These are phyloP conservation scores for Ceratitis capitata DNA, from an alignment of 1,140 invertebrate genomes.

Conservation along the genomic window DNA sequence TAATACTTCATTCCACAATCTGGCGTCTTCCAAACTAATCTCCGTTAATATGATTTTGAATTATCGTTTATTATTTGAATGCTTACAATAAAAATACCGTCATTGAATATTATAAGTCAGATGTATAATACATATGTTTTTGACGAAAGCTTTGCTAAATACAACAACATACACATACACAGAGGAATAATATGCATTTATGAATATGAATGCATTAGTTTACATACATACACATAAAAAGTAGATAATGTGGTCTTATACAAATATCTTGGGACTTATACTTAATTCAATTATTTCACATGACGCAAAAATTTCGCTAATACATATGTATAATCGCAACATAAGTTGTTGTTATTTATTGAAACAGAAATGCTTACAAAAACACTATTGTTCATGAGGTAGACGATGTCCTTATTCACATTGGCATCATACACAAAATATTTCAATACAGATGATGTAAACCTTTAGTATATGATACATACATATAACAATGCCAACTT, in stretches of 20 bases:
- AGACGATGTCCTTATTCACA: not conserved
- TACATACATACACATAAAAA: not conserved
- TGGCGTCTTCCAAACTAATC: slow-evolving; percentile 1
- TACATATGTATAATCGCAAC: not conserved
- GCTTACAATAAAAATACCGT: not conserved
- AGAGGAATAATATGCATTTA: not conserved
- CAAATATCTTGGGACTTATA: not conserved
- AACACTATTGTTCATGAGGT: not conserved
- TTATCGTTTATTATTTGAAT: not conserved
- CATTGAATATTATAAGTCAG: not conserved
- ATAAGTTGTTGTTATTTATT: no score
- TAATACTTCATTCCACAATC: slow-evolving; percentile 1
- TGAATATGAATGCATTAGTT: not conserved
- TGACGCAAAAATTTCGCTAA: not conserved
- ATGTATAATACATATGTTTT: not conserved
- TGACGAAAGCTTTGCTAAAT: not conserved
- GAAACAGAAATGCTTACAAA: not conserved
- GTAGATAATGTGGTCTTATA: no score
- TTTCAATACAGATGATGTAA: no score
- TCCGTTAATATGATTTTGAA: not conserved
- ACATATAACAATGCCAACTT: no score
- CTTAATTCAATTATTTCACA: not conserved
- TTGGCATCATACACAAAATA: no score
- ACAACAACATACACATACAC: not conserved
- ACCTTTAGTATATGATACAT: no score